Percentiles rank a stretch among this genome's conserved stretches.
These are phyloP conservation scores for Decapterus maruadsi DNA, from an alignment of 2,797 vertebrate species.

Conservation along the genomic window DNA sequence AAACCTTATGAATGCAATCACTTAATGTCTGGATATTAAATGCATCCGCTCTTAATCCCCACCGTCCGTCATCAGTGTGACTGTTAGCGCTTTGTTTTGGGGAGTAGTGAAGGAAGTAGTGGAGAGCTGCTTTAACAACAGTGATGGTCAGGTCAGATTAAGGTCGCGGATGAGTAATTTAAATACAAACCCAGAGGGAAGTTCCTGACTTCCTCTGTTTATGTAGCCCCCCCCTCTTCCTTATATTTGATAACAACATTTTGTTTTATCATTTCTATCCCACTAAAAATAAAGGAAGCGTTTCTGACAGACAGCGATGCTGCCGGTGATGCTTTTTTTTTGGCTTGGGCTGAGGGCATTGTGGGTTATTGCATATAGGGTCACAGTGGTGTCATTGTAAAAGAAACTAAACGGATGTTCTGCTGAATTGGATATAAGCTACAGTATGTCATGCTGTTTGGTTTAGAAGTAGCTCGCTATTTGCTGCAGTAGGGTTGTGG, in stretches of 20 bases:
- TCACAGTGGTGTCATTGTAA: too few relatives aligned
- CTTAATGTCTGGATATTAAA: background rate
- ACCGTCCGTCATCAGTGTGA: background rate
- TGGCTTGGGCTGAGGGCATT: background rate
- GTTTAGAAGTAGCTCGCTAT: background rate
- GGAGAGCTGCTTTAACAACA: background rate
- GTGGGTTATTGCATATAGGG: background rate
- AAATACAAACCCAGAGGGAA: conserved; percentile 3
- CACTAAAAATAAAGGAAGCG: background rate
- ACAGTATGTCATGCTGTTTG: background rate
- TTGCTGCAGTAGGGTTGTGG: background rate
- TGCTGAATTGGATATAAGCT: too few relatives aligned
- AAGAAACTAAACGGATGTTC: background rate
- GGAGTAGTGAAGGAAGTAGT: conserved; percentile 7
- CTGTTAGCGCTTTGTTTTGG: background rate
- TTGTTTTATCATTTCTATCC: background rate
- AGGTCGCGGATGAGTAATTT: conserved; percentile 11
- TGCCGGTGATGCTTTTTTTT: background rate
- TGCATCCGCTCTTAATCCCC: background rate
- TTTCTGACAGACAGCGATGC: conserved; percentile 12
- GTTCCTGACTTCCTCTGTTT: background rate
- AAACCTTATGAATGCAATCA: background rate
- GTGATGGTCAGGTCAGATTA: conserved; percentile 11
- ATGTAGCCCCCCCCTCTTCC: background rate
- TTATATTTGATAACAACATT: background rate